A percentile compares a stretch with the other conserved stretches of the same genome.
These are phyloP conservation scores for Drosophila lacertosa DNA, from an alignment of 1,140 invertebrate species.

Conservation along the genomic window DNA sequence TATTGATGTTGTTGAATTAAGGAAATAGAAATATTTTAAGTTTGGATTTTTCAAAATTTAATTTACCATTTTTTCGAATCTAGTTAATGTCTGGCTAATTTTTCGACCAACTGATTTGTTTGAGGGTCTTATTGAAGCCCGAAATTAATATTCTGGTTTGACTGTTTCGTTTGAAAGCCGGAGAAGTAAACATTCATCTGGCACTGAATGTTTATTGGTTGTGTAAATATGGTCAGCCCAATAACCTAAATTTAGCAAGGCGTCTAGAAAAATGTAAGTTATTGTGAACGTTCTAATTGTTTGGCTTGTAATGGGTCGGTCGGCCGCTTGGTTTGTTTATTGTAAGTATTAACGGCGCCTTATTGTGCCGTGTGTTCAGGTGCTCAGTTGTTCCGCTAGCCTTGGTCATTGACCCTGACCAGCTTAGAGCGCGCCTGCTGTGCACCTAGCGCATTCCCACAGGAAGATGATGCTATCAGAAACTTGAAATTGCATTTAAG, in stretches of 20 bases:
- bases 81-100: too few species aligned
- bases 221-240: constrained; percentile 50
- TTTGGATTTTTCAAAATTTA: too few species aligned
- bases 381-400: constrained; percentile 21
- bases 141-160: too few species aligned
- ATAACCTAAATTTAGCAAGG: constrained; percentile 50
- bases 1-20: too few species aligned
- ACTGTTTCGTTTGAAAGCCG: too few species aligned
- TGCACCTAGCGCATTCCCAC: constrained; percentile 43
- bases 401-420: constrained; percentile 67
- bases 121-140: too few species aligned
- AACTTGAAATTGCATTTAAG: constrained; percentile 58
- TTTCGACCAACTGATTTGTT: too few species aligned
- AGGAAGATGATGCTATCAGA: constrained; percentile 56
- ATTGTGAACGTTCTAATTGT: constrained; percentile 62
- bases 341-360: constrained; percentile 46
- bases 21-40: too few species aligned
- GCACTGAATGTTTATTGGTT: constrained; percentile 27
- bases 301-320: constrained; percentile 28
- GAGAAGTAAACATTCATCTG: too few species aligned
- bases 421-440: constrained; percentile 24
- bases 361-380: neutral
- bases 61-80: too few species aligned
- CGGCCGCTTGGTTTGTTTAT: constrained; percentile 44
- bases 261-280: constrained; percentile 47